Evolutionary conservation across 2,888 invertebrate genomes (phyloP).

Genomic region (Brenthis ino): DNA sequence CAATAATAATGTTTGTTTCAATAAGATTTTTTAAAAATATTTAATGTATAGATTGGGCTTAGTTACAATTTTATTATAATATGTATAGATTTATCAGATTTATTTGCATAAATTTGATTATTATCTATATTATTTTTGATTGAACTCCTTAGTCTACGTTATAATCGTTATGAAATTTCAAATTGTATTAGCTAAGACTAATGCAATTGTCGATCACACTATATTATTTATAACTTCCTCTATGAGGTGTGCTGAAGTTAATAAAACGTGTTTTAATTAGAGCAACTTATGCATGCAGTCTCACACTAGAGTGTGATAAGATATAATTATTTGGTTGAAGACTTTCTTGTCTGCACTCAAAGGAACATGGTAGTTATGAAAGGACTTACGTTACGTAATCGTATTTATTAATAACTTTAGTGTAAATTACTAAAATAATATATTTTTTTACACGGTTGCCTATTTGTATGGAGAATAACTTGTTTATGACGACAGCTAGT

Average conservation of each 20-base stretch:
- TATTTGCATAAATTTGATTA: too few relatives aligned
- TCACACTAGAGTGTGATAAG: conserved; percentile 6
- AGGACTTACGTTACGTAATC: conserved; percentile 27
- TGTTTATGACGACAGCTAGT: conserved; percentile 10
- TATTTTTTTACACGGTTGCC: conserved; percentile 21
- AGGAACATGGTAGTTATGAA: conserved; percentile 17
- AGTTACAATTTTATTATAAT: too few relatives aligned
- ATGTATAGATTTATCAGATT: too few relatives aligned
- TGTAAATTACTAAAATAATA: conserved; percentile 19
- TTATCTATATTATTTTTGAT: too few relatives aligned
- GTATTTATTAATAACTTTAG: conserved; percentile 21
- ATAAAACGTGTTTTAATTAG: conserved; percentile 12
- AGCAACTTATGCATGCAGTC: conserved; percentile 10
- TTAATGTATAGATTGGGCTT: too few relatives aligned
- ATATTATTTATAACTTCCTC: background rate
- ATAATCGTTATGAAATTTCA: too few relatives aligned
- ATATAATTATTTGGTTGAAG: conserved; percentile 10
- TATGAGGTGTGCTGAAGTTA: background rate
- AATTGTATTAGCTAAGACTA: too few relatives aligned
- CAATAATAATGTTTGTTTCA: too few relatives aligned
- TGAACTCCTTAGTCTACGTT: too few relatives aligned
- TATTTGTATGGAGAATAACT: conserved; percentile 20
- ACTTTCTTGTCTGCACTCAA: conserved; percentile 31
- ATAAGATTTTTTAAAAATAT: too few relatives aligned
- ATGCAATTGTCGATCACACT: background rate